These are phyloP conservation scores for Ametastegia equiseti DNA, from an alignment of 2,888 invertebrate genomes.

Conservation along the genomic window DNA sequence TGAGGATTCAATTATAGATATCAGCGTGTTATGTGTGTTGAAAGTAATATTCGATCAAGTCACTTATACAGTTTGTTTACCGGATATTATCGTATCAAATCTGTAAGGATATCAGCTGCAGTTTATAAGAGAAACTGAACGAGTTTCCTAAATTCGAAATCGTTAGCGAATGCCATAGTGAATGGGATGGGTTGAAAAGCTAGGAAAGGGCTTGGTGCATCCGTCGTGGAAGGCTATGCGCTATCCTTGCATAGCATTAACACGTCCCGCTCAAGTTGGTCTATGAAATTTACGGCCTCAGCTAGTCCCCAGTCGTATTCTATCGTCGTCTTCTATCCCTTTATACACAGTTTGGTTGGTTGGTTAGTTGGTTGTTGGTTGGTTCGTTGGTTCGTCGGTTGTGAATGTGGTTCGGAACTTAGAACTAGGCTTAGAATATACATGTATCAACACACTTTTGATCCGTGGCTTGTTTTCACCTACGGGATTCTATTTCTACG, in stretches of 20 bases:
- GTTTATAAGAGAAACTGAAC: too few relatives aligned
- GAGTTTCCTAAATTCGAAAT: not conserved
- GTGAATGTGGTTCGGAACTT: not conserved
- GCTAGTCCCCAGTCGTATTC: not conserved
- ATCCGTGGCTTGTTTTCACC: not conserved
- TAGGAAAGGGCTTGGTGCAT: slow-evolving; percentile 24
- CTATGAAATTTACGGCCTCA: slow-evolving; percentile 29
- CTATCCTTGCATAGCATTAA: slow-evolving; percentile 40
- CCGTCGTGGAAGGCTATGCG: slow-evolving; percentile 12
- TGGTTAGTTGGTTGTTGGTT: too few relatives aligned
- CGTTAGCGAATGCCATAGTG: not conserved
- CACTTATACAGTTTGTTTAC: too few relatives aligned
- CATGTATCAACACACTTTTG: not conserved
- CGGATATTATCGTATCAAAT: too few relatives aligned
- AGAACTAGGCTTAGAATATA: not conserved
- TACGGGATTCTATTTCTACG: not conserved
- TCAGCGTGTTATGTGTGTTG: too few relatives aligned
- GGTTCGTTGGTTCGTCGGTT: too few relatives aligned
- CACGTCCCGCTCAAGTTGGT: slow-evolving; percentile 36
- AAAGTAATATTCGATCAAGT: too few relatives aligned
- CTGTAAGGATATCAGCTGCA: too few relatives aligned
- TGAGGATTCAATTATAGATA: too few relatives aligned
- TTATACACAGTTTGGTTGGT: too few relatives aligned
- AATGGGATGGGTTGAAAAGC: not conserved
- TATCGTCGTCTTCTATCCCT: too few relatives aligned